These are phyloP conservation scores for Bruchidius siliquastri DNA, from an alignment of 2,888 invertebrate species.

Conservation along the genomic window DNA sequence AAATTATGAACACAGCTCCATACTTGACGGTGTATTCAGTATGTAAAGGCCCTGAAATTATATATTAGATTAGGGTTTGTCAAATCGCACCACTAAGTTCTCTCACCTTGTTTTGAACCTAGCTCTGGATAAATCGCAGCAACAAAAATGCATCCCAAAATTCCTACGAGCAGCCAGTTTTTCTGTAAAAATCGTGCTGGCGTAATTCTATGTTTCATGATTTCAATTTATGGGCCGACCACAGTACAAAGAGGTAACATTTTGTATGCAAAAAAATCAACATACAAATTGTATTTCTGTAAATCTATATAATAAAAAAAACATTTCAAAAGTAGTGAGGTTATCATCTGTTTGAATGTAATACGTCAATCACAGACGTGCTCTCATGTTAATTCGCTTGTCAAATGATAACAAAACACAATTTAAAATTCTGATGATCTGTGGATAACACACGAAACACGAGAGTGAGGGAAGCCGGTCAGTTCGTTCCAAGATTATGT, in stretches of 20 bases:
- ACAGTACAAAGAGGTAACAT: not conserved
- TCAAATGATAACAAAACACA: too few species aligned
- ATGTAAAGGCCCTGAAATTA: slow-evolving; percentile 50
- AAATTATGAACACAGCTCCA: slow-evolving; percentile 53
- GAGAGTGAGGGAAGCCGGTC: too few species aligned
- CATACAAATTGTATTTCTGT: too few species aligned
- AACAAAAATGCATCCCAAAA: slow-evolving; percentile 45
- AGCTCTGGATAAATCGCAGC: slow-evolving; percentile 47
- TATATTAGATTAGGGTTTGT: not conserved
- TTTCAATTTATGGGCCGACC: slow-evolving; percentile 4
- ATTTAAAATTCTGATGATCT: too few species aligned
- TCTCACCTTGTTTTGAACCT: slow-evolving; percentile 47
- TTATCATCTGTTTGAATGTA: too few species aligned
- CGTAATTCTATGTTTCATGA: slow-evolving; percentile 28
- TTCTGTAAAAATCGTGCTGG: slow-evolving; percentile 36
- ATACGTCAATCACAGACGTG: too few species aligned
- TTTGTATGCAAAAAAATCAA: not conserved
- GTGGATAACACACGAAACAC: too few species aligned
- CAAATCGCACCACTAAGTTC: slow-evolving; percentile 1
- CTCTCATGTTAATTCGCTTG: too few species aligned
- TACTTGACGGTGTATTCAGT: slow-evolving; percentile 56
- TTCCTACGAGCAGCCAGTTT: slow-evolving; percentile 49
- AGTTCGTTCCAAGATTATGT: too few species aligned
- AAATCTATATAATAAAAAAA: too few species aligned
- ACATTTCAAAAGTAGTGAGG: too few species aligned